Evolutionary conservation across 2,888 invertebrate species (phyloP).

Genomic region (Criorhina ranunculi): DNA sequence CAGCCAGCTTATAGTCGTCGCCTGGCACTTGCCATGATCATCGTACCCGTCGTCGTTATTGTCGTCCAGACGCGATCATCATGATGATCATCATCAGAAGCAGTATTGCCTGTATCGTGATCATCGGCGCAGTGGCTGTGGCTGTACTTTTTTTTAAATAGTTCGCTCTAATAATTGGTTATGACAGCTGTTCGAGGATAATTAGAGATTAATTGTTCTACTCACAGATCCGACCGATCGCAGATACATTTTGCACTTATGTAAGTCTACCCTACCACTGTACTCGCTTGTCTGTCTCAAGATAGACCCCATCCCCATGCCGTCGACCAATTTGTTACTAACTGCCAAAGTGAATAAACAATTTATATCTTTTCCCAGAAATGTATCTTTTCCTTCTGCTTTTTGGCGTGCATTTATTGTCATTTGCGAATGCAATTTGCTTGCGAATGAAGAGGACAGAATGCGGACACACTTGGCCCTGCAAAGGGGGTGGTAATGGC

Average conservation of each 20-base stretch:
- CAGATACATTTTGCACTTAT: constrained; percentile 69
- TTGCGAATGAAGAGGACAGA: constrained; percentile 55
- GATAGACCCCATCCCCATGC: background rate
- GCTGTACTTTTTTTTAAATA: constrained; percentile 64
- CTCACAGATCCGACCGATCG: constrained; percentile 79
- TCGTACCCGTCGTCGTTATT: constrained; percentile 52
- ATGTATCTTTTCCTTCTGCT: constrained; percentile 53
- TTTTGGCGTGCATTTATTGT: constrained; percentile 53
- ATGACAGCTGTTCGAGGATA: constrained; percentile 83
- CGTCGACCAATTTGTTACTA: constrained; percentile 50
- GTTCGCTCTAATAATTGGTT: constrained; percentile 79
- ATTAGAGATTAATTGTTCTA: constrained; percentile 84
- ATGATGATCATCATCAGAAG: constrained; percentile 25
- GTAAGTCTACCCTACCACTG: constrained; percentile 30
- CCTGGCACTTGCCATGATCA: constrained; percentile 69
- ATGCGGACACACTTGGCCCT: constrained; percentile 40
- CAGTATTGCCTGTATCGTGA: constrained; percentile 20
- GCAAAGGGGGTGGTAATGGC: constrained; percentile 39
- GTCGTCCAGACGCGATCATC: constrained; percentile 72
- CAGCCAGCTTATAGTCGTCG: constrained; percentile 49
- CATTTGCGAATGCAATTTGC: constrained; percentile 45
- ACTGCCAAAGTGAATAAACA: constrained; percentile 53
- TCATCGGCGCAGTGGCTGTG: constrained; percentile 49
- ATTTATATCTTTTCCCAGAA: constrained; percentile 59
- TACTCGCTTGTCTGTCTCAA: constrained; percentile 30